Evolutionary conservation across 2,113 vertebrate species (phyloP), one percentile per base, ranked within the genome.

Genomic region (Embiotoca jacksoni): DNA sequence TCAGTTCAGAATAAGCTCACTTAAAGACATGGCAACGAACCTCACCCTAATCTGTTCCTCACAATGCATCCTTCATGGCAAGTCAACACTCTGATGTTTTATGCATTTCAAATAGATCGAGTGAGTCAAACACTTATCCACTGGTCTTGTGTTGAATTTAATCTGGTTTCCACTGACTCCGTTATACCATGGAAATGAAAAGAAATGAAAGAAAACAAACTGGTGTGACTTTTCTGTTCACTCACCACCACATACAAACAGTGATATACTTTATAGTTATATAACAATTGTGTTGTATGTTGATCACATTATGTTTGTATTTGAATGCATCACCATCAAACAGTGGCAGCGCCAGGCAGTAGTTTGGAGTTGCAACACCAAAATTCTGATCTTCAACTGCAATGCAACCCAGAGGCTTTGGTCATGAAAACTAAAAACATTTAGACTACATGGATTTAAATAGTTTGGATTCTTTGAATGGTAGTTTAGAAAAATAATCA

Each of bases 61-160:
- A 82, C 86, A 88, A 86, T 86, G 78, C 78, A 86, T 52, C 56
- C 23, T 84, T 86, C 79, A 86, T 63, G 55, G 79, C 63, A 44
- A 80, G 71, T 83, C 65, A 72, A 78, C 79, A 62, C 56, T 66
- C 79, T 68, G 84, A 91, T 89, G 85, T 87, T 88, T 86, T 84
- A 84, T 80, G 76, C 84, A 87, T 90, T 83, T 61, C 65, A 57
- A 83, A 81, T 68, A 87, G 74, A 89, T 78, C 73, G 81, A 85
- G 50, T 75, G 70, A 80, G 67, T 86, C 75, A 63, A 76, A 87
- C 72, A 78, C 63, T 68, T 75, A 81, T 47, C 72, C 80, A 55
- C 32, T 77, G 64, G 55, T 78, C 59, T 73, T 71, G 44, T 86
- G 66, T n/a, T 57, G 57, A 84, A 77, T 80, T 83, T 77, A 76